Evolutionary conservation across 2,888 invertebrate species (phyloP), one percentile per base, ranked within the genome.

Genomic region (Ophion slaviceki): DNA sequence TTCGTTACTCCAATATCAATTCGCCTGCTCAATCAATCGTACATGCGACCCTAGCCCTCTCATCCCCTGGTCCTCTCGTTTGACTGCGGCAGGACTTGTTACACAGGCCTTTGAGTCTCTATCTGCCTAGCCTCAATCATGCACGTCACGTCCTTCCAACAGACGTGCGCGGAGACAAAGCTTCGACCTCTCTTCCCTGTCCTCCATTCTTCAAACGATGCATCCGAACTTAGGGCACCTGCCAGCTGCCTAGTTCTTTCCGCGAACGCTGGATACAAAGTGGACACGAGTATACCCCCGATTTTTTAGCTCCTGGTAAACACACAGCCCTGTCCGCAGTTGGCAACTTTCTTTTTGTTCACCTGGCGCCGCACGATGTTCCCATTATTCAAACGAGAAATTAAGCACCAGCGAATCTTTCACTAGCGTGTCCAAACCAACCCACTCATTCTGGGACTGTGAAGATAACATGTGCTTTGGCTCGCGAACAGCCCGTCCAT

Each of bases 351-450:
- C 45, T 59, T 68, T 62, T 62, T 66, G 66, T 53, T 53, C 67
- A 62, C 74, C 76, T 28, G 11, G 67, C 8, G 5, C 53, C 53
- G 17, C 14, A 17, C 53, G 53, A 53, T 86, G 47, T 81, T 86
- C 87, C 85, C 88, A 88, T 91, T 90, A 90, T 90, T 90, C 89
- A 89, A 91, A 90, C 85, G 86, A 88, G 85, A 90, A 90, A 90
- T 90, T 88, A 90, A 89, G 81, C 85, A 40, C 24, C 76, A 47
- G 75, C 32, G 61, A 82, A 80, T 85, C 64, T 61, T 61, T 59
- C 82, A 78, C 81, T 76, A 72, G 59, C 67, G 72, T 81, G 78
- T 80, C 85, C 74, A 32, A 80, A 62, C 84, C 64, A 76, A 36
- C 64, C 68, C 62, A 28, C 11, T 28, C 61, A 45, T 57, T 67